Conservation (phyloP, 2,888 invertebrate species). For the Cybosia mesomella region DNA sequence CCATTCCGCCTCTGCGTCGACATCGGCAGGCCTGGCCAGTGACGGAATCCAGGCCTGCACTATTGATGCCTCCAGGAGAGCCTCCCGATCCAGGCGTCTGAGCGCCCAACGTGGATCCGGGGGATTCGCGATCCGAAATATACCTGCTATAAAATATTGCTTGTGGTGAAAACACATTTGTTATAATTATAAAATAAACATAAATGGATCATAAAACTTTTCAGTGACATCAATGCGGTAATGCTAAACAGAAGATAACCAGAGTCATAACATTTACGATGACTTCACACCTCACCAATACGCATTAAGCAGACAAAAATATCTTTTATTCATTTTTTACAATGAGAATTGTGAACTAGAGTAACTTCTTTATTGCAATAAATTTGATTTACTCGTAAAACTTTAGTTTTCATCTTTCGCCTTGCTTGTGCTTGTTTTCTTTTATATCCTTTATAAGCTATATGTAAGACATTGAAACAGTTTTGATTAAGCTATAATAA, state of each 20-base stretch:
- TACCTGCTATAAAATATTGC: background rate
- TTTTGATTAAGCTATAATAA: background rate
- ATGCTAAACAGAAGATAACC: slow-evolving; percentile 27
- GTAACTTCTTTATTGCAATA: slow-evolving; percentile 28
- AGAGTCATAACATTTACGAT: slow-evolving; percentile 41
- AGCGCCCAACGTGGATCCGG: no score
- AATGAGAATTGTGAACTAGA: slow-evolving; percentile 26
- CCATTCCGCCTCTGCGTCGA: no score
- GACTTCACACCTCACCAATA: slow-evolving; percentile 32
- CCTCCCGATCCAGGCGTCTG: no score
- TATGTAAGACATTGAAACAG: background rate
- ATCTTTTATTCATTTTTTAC: slow-evolving; percentile 27
- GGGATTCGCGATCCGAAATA: no score
- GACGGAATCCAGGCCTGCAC: no score
- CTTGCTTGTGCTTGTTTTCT: background rate
- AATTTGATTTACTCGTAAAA: slow-evolving; percentile 19
- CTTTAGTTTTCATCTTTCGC: slow-evolving; percentile 6
- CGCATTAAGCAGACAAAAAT: slow-evolving; percentile 32
- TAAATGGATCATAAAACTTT: slow-evolving; percentile 19
- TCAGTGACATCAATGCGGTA: slow-evolving; percentile 28
- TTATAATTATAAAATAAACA: background rate
- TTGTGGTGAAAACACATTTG: background rate
- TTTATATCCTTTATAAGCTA: background rate
- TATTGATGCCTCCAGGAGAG: no score
- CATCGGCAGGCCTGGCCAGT: no score